Base-by-base conservation (phyloP, 2,797 vertebrate species). In the Emys orbicularis region DNA sequence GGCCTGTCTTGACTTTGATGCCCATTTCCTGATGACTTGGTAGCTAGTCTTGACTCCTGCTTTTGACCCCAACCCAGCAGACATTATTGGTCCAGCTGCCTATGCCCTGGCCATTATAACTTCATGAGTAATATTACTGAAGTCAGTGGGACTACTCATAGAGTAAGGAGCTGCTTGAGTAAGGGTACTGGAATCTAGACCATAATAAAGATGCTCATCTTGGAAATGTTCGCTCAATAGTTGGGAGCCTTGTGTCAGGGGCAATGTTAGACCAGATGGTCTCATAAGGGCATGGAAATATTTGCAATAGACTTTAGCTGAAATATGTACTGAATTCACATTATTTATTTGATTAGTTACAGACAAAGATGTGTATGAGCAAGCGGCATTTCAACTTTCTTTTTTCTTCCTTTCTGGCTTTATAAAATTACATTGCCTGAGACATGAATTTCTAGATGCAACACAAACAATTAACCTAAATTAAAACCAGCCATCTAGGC, bases 261-360 rank as follows among this genome's bases (percentile, higher is more conserved):
- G 59, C 34, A 16, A 2, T 81, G 5, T 96, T 93, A 91, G 44
- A 86, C 84, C 86, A 95, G 65, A 96, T 92, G 44, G 47, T 89
- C 84, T 93, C 95, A 96, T 68, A 93, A 90, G 82, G 92, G 91
- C 85, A 19, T 81, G 89, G 85, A 52, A 93, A 89, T 91, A 44
- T 79, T 89, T 88, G 83, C 90, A 90, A 84, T 89, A 85, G 77
- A 79, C 77, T 81, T 54, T 56, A 57, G 31, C 81, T 93, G n/a
- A 91, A 95, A 94, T 94, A 57, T 76, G 44, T 84, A 76, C 74
- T 96, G 92, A 95, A 96, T 97, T 97, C 97, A 53, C n/a, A 74
- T 81, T 90, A 85, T 94, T 95, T 94, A 94, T 96, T 97, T 94
- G 93, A 82, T 89, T 89, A 92, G 90, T 97, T 96, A 88, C 87